Percentiles rank a stretch among this genome's conserved stretches.
These are phyloP conservation scores for Mus spretus DNA, from an alignment of 2,797 vertebrate species.

Conservation along the genomic window DNA sequence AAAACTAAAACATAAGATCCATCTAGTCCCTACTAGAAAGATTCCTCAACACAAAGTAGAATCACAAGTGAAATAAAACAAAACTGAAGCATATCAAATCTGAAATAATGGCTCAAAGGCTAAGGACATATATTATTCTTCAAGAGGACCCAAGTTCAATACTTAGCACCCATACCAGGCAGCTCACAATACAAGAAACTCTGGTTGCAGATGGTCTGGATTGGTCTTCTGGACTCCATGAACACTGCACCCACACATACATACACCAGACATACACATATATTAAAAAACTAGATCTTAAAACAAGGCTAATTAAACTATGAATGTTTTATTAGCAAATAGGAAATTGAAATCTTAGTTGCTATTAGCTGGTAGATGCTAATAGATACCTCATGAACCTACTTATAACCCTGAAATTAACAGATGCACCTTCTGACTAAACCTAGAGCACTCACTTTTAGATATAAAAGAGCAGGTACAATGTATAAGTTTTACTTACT, in stretches of 20 bases:
- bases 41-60: slow-evolving; percentile 31
- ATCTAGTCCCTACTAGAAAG: slow-evolving; percentile 3
- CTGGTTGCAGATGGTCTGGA: neutral
- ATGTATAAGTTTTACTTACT: slow-evolving; percentile 89
- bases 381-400: slow-evolving; percentile 28
- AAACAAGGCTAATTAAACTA: slow-evolving; percentile 6
- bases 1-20: neutral
- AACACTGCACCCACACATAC: neutral
- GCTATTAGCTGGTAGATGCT: neutral
- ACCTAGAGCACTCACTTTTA: slow-evolving; percentile 40
- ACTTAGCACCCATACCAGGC: neutral
- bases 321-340: slow-evolving; percentile 31
- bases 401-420: slow-evolving; percentile 2
- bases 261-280: neutral
- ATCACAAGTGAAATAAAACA: slow-evolving; percentile 46
- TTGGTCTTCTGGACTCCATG: neutral
- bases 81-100: neutral
- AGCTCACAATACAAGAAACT: neutral
- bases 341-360: slow-evolving; percentile 21
- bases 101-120: neutral
- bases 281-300: neutral
- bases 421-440: slow-evolving; percentile 38
- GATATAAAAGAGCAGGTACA: slow-evolving; percentile 23
- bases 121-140: neutral
- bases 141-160: neutral